Evolutionary conservation across 2,113 vertebrate species (phyloP), one percentile per base, ranked within the genome.

Genomic region (Malurus melanocephalus): DNA sequence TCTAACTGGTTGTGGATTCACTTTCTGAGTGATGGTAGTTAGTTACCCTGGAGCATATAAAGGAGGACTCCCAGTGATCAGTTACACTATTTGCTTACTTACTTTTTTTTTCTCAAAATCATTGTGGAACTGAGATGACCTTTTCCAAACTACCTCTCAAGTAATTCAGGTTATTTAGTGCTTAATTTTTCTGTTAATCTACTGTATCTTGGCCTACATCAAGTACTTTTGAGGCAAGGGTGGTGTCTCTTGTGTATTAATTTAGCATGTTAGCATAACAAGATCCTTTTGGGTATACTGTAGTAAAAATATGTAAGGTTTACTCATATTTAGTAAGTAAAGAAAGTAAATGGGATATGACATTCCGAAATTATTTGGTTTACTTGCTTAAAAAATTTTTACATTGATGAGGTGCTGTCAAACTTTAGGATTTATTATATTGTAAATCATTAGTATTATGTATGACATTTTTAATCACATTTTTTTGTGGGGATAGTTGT

Each of bases 401-500:
- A 32, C 16, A 38, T 69, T 26, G 11, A 8, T 32, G 68, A 5
- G 9, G 6, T 68, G 20, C 45, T 65, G 12, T 64, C n/a, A 65
- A 11, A 35, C 28, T 71, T 80, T 23, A 38, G 24, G 81, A 68
- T 73, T 60, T 60, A 28, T 33, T 40, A 15, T 20, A 6, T 80
- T 0, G 0, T 42, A 57, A 60, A 35, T 82, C 1, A 2, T 75
- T 67, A 60, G 35, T 35, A 24, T 64, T 75, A 32, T 5, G 3
- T 42, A 27, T 72, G 57, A 21, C 21, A 22, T 61, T 85, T 94
- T 64, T 3, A 72, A 52, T 72, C 32, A 18, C 19, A 21, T 61
- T 76, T 92, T 23, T n/a, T 51, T 56, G 2, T 38, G 43, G 17
- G 7, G 6, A 8, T 38, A 42, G 9, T 60, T 82, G 35, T 64